These are phyloP conservation scores for Anoplolepis gracilipes DNA, from an alignment of 1,140 invertebrate species.

Conservation along the genomic window DNA sequence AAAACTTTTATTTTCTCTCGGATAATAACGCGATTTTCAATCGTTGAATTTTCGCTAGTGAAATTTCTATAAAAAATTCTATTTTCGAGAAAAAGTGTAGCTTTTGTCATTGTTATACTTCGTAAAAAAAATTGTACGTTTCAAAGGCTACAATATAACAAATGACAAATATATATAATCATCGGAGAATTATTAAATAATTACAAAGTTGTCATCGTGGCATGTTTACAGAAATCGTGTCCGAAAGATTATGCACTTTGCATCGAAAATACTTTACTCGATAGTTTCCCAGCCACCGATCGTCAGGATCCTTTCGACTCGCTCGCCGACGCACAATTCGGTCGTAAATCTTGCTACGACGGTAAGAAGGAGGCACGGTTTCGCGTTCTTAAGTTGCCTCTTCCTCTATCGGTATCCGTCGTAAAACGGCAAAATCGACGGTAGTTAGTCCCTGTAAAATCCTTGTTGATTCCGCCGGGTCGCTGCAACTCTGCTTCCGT, in stretches of 20 bases:
- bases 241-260: background rate
- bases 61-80: background rate
- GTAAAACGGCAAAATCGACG: slow-evolving; percentile 57
- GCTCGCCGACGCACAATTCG: slow-evolving; percentile 71
- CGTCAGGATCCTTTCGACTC: slow-evolving; percentile 59
- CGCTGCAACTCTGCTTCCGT: slow-evolving; percentile 62
- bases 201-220: background rate
- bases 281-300: background rate
- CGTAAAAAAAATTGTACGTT: background rate
- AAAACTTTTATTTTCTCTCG: slow-evolving; percentile 65
- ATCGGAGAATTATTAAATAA: background rate
- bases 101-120: background rate
- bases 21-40: background rate
- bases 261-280: background rate
- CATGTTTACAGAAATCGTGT: background rate
- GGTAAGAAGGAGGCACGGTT: slow-evolving; percentile 60
- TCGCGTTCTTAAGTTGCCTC: slow-evolving; percentile 66
- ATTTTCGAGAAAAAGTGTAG: background rate
- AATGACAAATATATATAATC: background rate
- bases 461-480: slow-evolving; percentile 67
- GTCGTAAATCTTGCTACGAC: slow-evolving; percentile 79
- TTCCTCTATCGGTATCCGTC: slow-evolving; percentile 63
- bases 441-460: slow-evolving; percentile 68
- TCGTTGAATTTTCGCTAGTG: background rate
- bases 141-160: background rate